Evolutionary conservation across 2,888 invertebrate genomes (phyloP), one percentile per base, ranked within the genome.

Genomic region (Meloe dianella): DNA sequence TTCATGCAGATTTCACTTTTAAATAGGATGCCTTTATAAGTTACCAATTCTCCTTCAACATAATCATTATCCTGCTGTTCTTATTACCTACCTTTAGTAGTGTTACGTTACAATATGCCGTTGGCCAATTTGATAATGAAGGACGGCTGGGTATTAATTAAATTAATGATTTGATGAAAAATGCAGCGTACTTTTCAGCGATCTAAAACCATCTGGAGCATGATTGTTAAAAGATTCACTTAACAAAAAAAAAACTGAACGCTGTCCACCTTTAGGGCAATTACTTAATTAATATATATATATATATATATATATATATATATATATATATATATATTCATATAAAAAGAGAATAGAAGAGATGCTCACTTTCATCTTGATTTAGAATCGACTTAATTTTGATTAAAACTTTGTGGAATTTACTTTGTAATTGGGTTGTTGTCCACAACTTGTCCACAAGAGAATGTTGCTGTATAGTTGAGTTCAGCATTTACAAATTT

Each of bases 1-100:
- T 65, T 65, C 67, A 64, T 61, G 62, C 64, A 65, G 68, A 68
- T 65, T 67, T 64, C 64, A 61, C 61, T 56, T 64, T 60, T 64
- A 64, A 64, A 60, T 66, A 47, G 63, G 20, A 54, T 51, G 51
- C 24, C 51, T 57, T n/a, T 8, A 17, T 63, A 51, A 24, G 29
- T 29, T 32, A 38, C 30, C 61, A 32, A 29, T 57, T 57, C 35
- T n/a, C 22, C 38, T 9, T 60, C 27, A 60, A 38, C 38, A 60
- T 60, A 38, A 35, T 38, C 60, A 60, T 60, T 35, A 60, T 32
- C 14, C 20, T 57, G 1, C 38, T 17, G 12, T 27, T 27, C 35
- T 27, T n/a, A 27, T 14, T 54, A 54, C 27, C 6, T 54, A 54
- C 27, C 6, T 22, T 54, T n/a, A n/a, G 12, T 10, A 12, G 22